Evolutionary conservation across 2,888 invertebrate species (phyloP).

Genomic region (Ypsolopha sequella): DNA sequence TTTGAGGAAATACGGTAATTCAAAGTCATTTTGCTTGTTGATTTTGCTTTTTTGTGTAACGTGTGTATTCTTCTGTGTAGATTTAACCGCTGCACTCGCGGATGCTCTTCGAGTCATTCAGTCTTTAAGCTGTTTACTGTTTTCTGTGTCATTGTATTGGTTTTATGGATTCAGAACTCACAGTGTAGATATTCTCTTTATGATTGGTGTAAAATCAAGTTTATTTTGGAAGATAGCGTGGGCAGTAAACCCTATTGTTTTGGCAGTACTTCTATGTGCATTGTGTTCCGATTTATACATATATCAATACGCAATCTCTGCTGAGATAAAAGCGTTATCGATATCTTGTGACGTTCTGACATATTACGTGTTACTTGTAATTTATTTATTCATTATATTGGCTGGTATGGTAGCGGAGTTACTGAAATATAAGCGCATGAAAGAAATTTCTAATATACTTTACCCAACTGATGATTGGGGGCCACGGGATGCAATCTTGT

Average conservation of each 20-base stretch:
- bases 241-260: slow-evolving; percentile 39
- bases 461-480: slow-evolving; percentile 41
- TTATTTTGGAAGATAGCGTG: slow-evolving; percentile 47
- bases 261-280: slow-evolving; percentile 7
- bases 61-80: slow-evolving; percentile 33
- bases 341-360: slow-evolving; percentile 8
- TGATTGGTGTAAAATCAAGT: slow-evolving; percentile 56
- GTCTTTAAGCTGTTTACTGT: slow-evolving; percentile 32
- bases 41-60: not conserved
- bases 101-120: slow-evolving; percentile 41
- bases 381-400: slow-evolving; percentile 30
- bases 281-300: no score
- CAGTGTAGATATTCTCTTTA: slow-evolving; percentile 51
- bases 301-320: no score
- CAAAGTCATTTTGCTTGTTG: not conserved
- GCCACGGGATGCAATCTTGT: slow-evolving; percentile 39
- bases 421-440: slow-evolving; percentile 16
- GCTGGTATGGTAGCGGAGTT: slow-evolving; percentile 27
- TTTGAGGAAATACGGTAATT: not conserved
- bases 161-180: slow-evolving; percentile 47
- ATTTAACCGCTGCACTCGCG: slow-evolving; percentile 32
- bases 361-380: slow-evolving; percentile 25
- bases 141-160: slow-evolving; percentile 51
- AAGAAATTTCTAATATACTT: slow-evolving; percentile 21
- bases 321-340: no score